phyloP scores from a whole-genome alignment of 2,888 invertebrate genomes.

The Nowickia ferox region DNA sequence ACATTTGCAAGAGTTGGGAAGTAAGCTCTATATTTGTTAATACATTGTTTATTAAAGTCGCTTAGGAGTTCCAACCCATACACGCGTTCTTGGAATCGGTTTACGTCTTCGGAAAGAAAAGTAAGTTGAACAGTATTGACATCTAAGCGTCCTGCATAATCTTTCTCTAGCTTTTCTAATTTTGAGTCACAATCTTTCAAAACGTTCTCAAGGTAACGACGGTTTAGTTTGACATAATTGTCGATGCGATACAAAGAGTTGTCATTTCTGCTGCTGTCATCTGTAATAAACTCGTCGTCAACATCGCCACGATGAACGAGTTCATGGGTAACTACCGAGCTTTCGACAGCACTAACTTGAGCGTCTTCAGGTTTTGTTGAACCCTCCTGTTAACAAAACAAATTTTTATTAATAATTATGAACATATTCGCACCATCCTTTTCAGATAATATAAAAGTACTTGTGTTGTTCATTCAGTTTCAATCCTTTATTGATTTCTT shows the following conservation, averaged over 20 bases:
- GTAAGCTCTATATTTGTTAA: conserved; percentile 55
- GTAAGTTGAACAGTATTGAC: conserved; percentile 27
- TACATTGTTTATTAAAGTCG: conserved; percentile 64
- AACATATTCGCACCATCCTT: too few species aligned
- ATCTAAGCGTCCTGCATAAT: conserved; percentile 34
- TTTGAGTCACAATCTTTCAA: not conserved
- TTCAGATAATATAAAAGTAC: too few species aligned
- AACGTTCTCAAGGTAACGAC: not conserved
- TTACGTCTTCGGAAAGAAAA: conserved; percentile 31
- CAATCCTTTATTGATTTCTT: too few species aligned
- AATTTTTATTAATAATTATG: too few species aligned
- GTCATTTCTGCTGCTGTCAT: not conserved
- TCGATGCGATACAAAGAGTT: not conserved
- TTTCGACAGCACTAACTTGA: too few species aligned
- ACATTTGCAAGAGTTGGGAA: conserved; percentile 36
- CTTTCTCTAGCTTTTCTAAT: conserved; percentile 22
- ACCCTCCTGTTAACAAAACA: too few species aligned
- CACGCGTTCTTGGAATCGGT: conserved; percentile 37
- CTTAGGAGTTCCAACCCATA: conserved; percentile 54
- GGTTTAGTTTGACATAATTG: not conserved
- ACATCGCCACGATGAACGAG: not conserved
- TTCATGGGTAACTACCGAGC: too few species aligned
- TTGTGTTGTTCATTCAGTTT: too few species aligned
- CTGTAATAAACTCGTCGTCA: not conserved
- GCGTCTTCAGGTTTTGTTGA: too few species aligned